Evolutionary conservation across 1,140 invertebrate genomes (phyloP).

Genomic region (Drosophila ambigua): DNA sequence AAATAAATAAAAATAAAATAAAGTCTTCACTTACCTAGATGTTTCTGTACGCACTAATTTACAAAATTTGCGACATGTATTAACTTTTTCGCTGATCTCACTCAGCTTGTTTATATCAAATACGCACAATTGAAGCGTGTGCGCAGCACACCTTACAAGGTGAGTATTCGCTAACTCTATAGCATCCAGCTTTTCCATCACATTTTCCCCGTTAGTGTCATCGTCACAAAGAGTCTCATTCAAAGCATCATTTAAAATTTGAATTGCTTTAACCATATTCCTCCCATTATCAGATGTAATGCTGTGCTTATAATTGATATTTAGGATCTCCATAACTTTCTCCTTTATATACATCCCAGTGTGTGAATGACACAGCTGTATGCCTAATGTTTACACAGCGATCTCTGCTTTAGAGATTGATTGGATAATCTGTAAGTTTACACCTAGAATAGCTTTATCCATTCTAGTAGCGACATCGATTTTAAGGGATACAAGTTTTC

Average conservation of each 20-base stretch:
- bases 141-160: conserved; percentile 8
- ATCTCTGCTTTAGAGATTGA: too few relatives aligned
- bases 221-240: conserved; percentile 14
- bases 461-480: too few relatives aligned
- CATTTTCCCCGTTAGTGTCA: conserved; percentile 20
- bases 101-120: conserved; percentile 14
- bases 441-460: too few relatives aligned
- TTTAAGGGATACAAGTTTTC: too few relatives aligned
- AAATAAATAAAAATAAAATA: too few relatives aligned
- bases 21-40: conserved; percentile 8
- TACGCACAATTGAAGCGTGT: too few relatives aligned
- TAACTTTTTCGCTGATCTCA: conserved; percentile 18
- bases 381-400: too few relatives aligned
- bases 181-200: conserved; percentile 18
- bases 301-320: too few relatives aligned
- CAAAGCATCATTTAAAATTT: conserved; percentile 22
- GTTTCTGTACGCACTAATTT: conserved; percentile 4
- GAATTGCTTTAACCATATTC: conserved; percentile 28
- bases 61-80: conserved; percentile 8
- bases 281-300: conserved; percentile 7
- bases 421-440: too few relatives aligned
- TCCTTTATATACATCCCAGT: too few relatives aligned
- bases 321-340: too few relatives aligned
- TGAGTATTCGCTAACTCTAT: conserved; percentile 24
- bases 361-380: too few relatives aligned